Base-by-base conservation (phyloP, 1,140 invertebrate species). In the Asobara japonica region DNA sequence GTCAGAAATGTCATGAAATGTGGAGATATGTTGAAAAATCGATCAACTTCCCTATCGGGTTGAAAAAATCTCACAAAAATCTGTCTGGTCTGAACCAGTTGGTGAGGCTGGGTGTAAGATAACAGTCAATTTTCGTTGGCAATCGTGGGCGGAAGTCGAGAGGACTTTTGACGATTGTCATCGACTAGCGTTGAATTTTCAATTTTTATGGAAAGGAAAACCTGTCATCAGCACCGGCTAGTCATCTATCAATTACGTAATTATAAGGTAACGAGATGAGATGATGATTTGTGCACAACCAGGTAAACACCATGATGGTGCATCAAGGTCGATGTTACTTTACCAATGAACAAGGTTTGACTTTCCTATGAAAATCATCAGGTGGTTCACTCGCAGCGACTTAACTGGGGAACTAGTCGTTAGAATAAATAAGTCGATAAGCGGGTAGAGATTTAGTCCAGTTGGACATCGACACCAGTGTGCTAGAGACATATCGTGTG, bases 221-320 rank as follows among this genome's bases (percentile, higher is more conserved):
- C n/a, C n/a, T n/a, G 10, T 16, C n/a, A 45, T 45, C 13, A 45
- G 0, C 8, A 3, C 41, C 18, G 5, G n/a, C 7, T 7, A 13
- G 5, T 13, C 11, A 41, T 4, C 3, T 8, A 45, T 6, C 7
- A 45, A 16, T 62, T 62, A 62, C 27, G 29, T 62, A 62, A 62
- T 62, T 62, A 62, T 62, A 62, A 62, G 30, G 13, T 16, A 62
- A 62, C 29, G 60, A 31, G 60, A 62, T 62, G 60, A 62, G 13
- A 31, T 29, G 20, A 60, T 27, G 22, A 62, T 30, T 62, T 33
- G 60, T 62, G 10, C 31, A 10, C 22, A 25, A 22, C 22, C 51
- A 22, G 51, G 51, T 56, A 22, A 25, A 56, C 22, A 22, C 41
- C 41, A 45, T 45, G 5, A 45, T 45, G 13, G 51, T 56, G 25